Conservation (phyloP, 2,113 vertebrate species). For the Ameiurus melas region DNA sequence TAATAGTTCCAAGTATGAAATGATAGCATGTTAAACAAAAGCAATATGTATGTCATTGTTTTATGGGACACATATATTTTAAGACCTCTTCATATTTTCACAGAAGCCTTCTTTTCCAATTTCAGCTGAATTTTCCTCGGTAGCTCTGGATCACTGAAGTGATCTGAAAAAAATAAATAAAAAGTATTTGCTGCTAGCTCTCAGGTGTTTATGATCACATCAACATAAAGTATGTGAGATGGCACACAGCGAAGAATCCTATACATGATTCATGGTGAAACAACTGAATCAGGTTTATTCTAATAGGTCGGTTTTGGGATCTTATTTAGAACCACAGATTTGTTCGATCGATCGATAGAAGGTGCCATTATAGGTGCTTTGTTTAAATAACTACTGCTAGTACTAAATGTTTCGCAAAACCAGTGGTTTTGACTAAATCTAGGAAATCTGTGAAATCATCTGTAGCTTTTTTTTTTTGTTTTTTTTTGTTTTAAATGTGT, state of each 20-base stretch:
- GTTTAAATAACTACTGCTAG: too few species aligned
- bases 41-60: neutral
- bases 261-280: neutral
- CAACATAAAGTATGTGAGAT: neutral
- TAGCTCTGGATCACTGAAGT: constrained; percentile 69
- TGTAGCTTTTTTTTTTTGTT: too few species aligned
- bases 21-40: neutral
- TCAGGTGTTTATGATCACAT: neutral
- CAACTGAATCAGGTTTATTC: neutral
- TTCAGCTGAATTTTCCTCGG: constrained; percentile 42
- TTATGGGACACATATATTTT: neutral
- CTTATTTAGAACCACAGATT: neutral
- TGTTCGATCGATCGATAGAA: too few species aligned
- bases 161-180: constrained; percentile 60
- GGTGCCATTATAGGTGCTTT: neutral
- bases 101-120: constrained; percentile 46
- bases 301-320: neutral
- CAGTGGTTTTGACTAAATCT: neutral
- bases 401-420: too few species aligned
- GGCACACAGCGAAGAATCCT: neutral
- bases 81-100: constrained; percentile 1
- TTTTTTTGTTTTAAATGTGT: too few species aligned
- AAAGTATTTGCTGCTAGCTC: neutral
- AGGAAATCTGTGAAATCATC: neutral
- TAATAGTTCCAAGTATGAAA: constrained; percentile 42